Conservation (phyloP, 2,113 vertebrate species). For the Prionailurus bengalensis region DNA sequence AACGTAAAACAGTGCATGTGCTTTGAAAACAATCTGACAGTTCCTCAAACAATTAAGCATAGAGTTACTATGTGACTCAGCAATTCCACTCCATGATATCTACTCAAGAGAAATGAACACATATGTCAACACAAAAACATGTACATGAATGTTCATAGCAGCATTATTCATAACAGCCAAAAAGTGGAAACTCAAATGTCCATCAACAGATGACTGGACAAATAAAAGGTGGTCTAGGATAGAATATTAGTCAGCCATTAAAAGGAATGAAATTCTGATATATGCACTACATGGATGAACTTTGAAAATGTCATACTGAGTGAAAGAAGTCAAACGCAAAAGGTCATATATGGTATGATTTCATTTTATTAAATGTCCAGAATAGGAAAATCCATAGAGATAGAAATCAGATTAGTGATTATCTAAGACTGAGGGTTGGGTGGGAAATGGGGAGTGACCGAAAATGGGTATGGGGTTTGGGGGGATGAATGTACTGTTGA, state of each 20-base stretch:
- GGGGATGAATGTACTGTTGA: not conserved
- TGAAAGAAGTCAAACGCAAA: not conserved
- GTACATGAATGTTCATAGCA: accelerated
- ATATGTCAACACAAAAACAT: accelerated
- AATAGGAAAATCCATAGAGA: accelerated
- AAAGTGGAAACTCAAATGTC: not conserved
- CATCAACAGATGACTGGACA: accelerated
- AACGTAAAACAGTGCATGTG: accelerated
- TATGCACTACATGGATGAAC: accelerated
- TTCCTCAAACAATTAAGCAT: not conserved
- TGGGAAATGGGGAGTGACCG: not conserved
- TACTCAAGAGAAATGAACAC: not conserved
- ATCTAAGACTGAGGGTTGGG: not conserved
- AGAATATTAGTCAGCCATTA: accelerated
- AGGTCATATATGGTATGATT: accelerated
- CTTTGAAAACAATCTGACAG: not conserved
- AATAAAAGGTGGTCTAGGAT: accelerated
- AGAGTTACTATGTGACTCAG: no score
- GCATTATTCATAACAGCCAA: accelerated
- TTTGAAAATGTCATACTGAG: accelerated
- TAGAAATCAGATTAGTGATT: not conserved
- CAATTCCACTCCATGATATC: not conserved
- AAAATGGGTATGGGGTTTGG: not conserved
- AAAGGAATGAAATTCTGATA: no score
- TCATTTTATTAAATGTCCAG: no score